Evolutionary conservation across 2,113 vertebrate species (phyloP), one percentile per base, ranked within the genome.

Genomic region (Lophius piscatorius): DNA sequence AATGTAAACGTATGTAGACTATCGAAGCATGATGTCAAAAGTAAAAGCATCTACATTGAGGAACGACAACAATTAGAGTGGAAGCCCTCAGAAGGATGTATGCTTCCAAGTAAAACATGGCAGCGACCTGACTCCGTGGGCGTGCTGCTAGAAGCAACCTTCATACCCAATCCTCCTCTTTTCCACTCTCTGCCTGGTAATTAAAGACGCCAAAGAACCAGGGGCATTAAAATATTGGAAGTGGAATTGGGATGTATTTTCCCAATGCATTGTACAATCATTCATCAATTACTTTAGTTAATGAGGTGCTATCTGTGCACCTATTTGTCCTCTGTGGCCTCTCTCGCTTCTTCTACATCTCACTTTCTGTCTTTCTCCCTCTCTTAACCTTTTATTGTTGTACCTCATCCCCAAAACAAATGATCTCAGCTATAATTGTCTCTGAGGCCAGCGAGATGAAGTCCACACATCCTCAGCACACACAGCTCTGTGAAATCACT

Each of bases 251-350:
- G 44, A 80, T 83, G 75, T 60, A 66, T 82, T 77, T 70, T 63
- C 49, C 40, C 49, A 21, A 36, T 24, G 2, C 36, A 40, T 42
- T 50, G 59, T 40, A 41, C 65, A 38, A 52, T 75, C 71, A 86
- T 85, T 78, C 82, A 81, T 87, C 87, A 86, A 86, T 84, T 78
- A 78, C 35, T 48, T 51, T 62, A 63, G 77, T 73, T 83, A 89
- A 87, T 83, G 70, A 86, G 79, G 39, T 29, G 42, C 61, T 67
- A 49, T 71, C 55, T 63, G 66, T 48, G 54, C 40, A 58, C 45
- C 33, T 44, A 63, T 51, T 57, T 57, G 60, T 76, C 67, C 63
- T 74, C 50, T 20, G 22, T 36, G 8, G 42, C 3, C 22, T 31
- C 55, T 9, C 24, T 9, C 59, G 26, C 39, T 49, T 9, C 54